Evolutionary conservation across 2,797 vertebrate species (phyloP).

Genomic region (Phoebastria nigripes): DNA sequence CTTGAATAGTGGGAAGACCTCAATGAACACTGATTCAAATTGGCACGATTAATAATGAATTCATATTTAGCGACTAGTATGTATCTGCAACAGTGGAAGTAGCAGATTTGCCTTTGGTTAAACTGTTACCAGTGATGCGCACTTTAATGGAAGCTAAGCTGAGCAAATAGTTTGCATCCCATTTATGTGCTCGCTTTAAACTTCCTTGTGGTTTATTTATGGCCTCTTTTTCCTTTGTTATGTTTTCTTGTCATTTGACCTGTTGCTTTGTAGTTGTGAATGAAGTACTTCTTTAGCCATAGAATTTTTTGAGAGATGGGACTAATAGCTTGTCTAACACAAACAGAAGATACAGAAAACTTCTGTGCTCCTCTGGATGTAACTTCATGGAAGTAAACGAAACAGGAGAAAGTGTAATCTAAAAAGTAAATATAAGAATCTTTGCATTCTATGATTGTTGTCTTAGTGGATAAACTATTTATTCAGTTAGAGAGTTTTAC

Average conservation of each 20-base stretch:
- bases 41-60: background rate
- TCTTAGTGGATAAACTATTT: background rate
- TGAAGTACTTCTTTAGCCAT: background rate
- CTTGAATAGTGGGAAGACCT: background rate
- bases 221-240: background rate
- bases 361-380: background rate
- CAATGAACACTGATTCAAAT: background rate
- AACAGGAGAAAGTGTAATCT: background rate
- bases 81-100: background rate
- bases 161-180: background rate
- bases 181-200: fast-evolving
- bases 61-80: background rate
- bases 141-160: background rate
- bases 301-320: background rate
- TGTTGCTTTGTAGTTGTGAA: background rate
- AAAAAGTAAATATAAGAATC: background rate
- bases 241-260: background rate
- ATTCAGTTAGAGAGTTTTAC: background rate
- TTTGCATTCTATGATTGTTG: background rate
- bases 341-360: background rate
- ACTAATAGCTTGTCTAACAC: background rate
- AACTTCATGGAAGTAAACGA: background rate
- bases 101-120: background rate
- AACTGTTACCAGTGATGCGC: background rate
- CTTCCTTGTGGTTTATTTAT: background rate